Evolutionary conservation across 1,140 invertebrate genomes (phyloP).

Genomic region (Scaptomyza hsui): DNA sequence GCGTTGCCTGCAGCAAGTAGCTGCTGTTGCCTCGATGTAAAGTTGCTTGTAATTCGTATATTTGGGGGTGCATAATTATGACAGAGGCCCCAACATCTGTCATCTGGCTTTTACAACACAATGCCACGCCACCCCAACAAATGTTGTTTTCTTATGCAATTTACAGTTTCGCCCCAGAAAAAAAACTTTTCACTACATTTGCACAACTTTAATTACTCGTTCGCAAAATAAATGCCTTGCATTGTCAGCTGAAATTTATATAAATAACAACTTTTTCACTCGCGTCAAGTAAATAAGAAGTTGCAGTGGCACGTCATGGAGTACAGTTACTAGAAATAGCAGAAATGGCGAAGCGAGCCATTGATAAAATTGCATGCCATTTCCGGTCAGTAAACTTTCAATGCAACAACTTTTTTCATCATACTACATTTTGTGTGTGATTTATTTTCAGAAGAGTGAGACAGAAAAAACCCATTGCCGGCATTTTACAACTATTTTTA

Average conservation of each 20-base stretch:
- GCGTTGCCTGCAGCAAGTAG: background rate
- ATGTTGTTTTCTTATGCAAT: conserved; percentile 59
- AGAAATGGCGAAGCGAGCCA: conserved; percentile 19
- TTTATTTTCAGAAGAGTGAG: conserved; percentile 41
- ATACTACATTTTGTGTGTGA: conserved; percentile 34
- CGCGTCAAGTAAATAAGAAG: background rate
- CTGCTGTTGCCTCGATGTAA: conserved; percentile 36
- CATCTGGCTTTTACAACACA: conserved; percentile 24
- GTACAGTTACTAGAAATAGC: conserved; percentile 1
- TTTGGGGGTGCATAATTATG: conserved; percentile 65
- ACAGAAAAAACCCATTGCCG: background rate
- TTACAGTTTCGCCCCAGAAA: conserved; percentile 25
- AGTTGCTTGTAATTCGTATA: conserved; percentile 61
- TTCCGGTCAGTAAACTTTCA: conserved; percentile 78
- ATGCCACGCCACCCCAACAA: conserved; percentile 16
- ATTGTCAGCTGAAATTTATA: conserved; percentile 33
- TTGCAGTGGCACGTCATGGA: background rate
- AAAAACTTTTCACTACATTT: conserved; percentile 58
- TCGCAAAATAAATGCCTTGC: conserved; percentile 50
- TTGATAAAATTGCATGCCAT: conserved; percentile 78
- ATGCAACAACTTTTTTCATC: conserved; percentile 52
- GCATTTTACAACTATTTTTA: conserved; percentile 24
- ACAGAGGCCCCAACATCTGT: conserved; percentile 58
- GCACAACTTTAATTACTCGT: conserved; percentile 66
- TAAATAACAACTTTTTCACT: conserved; percentile 3